phyloP scores from a whole-genome alignment of 2,888 invertebrate species.

The Noctua janthe region DNA sequence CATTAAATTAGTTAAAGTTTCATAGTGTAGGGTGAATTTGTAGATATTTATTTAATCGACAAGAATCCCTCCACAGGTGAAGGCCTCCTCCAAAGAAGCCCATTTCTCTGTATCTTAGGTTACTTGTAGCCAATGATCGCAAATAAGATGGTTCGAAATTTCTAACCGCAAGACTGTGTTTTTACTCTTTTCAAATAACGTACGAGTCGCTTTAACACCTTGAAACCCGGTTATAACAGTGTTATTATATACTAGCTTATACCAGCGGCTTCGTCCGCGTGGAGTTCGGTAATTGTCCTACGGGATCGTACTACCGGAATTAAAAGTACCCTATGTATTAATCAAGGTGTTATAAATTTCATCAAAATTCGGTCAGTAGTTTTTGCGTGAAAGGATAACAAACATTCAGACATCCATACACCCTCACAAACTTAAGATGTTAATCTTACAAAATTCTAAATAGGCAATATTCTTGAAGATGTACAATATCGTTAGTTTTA shows the following conservation, averaged over 20 bases:
- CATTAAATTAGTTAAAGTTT: background rate
- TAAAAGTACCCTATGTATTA: too few species aligned
- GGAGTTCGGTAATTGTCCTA: too few species aligned
- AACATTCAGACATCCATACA: too few species aligned
- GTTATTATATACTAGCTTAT: background rate
- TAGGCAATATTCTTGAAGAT: conserved; percentile 52
- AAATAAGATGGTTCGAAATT: background rate
- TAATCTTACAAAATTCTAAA: conserved; percentile 37
- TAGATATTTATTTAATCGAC: background rate
- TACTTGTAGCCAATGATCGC: background rate
- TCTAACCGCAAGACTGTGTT: background rate
- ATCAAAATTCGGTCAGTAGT: too few species aligned
- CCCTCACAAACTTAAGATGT: background rate
- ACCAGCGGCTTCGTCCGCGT: too few species aligned
- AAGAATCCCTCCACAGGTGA: background rate
- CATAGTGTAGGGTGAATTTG: background rate
- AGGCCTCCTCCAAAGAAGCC: background rate
- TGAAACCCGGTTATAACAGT: background rate
- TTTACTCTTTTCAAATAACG: background rate
- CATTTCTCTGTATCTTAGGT: background rate
- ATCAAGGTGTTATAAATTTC: too few species aligned
- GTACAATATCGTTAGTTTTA: conserved; percentile 63
- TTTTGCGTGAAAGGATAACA: too few species aligned
- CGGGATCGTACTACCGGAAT: too few species aligned
- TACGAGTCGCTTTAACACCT: background rate